Conservation (phyloP, 2,888 invertebrate species). For the Thymelicus acteon region DNA sequence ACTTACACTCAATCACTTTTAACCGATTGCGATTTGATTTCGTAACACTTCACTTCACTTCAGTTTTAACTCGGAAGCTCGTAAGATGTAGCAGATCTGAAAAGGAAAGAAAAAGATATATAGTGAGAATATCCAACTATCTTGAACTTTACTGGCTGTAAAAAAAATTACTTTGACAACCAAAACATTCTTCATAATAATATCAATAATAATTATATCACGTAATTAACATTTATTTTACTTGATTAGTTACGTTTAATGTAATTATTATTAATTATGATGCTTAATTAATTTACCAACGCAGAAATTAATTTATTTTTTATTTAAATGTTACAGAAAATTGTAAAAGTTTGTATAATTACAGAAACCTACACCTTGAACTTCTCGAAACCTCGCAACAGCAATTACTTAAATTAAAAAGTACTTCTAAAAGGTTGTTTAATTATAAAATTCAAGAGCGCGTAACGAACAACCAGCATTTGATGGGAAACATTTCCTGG, state of each 20-base stretch:
- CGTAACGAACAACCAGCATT: conserved; percentile 19
- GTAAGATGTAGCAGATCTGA: conserved; percentile 4
- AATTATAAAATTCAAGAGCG: conserved; percentile 25
- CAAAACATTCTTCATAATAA: too few relatives aligned
- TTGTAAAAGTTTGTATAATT: background rate
- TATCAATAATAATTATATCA: too few relatives aligned
- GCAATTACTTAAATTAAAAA: conserved; percentile 12
- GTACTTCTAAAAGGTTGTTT: conserved; percentile 8
- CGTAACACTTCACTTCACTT: conserved; percentile 33
- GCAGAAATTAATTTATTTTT: too few relatives aligned
- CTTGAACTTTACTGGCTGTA: too few relatives aligned
- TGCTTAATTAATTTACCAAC: too few relatives aligned
- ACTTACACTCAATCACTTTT: conserved; percentile 33
- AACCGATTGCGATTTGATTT: conserved; percentile 30
- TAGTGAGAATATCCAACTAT: background rate
- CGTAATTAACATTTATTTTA: too few relatives aligned
- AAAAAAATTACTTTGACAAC: too few relatives aligned
- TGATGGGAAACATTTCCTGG: conserved; percentile 16
- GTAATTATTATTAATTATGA: too few relatives aligned
- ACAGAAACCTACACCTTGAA: background rate
- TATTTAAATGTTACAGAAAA: background rate
- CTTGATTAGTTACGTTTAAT: too few relatives aligned
- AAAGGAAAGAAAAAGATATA: conserved; percentile 1
- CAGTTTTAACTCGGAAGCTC: background rate
- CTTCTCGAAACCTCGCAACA: background rate